phyloP scores from a whole-genome alignment of 1,140 invertebrate species.

The Sitodiplosis mosellana region DNA sequence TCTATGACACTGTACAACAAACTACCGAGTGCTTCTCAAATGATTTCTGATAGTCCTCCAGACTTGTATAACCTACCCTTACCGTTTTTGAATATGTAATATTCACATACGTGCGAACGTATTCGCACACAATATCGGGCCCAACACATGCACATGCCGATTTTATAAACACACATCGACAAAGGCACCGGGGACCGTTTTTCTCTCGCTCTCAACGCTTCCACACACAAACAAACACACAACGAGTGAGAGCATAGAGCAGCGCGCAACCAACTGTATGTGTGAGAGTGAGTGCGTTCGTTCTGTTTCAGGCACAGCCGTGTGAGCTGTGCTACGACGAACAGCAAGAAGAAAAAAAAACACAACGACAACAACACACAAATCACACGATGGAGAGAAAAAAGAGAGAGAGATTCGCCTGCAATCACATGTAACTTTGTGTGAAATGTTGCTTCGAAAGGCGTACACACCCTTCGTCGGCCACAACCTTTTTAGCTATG shows the following conservation, averaged over 20 bases:
- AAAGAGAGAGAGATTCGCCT: neutral
- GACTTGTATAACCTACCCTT: neutral
- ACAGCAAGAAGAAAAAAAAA: neutral
- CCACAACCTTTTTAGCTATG: neutral
- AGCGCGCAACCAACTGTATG: too few species aligned
- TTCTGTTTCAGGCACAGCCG: too few species aligned
- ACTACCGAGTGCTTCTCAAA: constrained; percentile 27
- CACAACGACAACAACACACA: neutral
- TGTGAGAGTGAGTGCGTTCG: too few species aligned
- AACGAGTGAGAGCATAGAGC: too few species aligned
- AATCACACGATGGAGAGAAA: too few species aligned
- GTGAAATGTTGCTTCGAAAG: neutral
- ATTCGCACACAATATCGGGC: neutral
- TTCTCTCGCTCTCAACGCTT: too few species aligned
- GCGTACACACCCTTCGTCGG: neutral
- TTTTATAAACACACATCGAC: too few species aligned
- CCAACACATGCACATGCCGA: neutral
- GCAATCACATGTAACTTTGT: neutral
- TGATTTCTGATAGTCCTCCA: constrained; percentile 27
- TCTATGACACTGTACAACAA: constrained; percentile 16
- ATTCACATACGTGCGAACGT: neutral
- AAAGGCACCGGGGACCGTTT: too few species aligned
- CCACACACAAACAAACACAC: too few species aligned
- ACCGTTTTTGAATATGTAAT: neutral
- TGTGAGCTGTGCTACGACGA: too few species aligned